Base-by-base conservation (phyloP, 2,888 invertebrate species). In the Tachina fera region DNA sequence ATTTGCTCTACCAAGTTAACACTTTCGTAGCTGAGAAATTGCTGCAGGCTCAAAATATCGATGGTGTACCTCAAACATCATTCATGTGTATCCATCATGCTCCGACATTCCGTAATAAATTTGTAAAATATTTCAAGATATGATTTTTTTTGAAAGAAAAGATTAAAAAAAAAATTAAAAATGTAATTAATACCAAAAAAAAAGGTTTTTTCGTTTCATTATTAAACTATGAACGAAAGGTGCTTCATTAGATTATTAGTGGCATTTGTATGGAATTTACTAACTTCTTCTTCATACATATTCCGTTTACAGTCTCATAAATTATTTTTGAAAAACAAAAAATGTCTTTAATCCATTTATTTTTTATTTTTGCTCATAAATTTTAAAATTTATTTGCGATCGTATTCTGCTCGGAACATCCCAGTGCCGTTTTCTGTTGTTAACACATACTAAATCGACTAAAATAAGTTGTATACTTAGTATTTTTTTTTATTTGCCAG, bases 1-100 rank as follows among this genome's bases (percentile, higher is more conserved):
- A 87, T 88, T 83, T 88, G 49, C 88, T 90, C 90, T 88, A 90
- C 91, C 91, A 90, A 92, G 92, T 92, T 92, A 92, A 92, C 92
- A 92, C 92, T 92, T 92, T 92, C 91, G 92, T 89, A 87, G 87
- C 87, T 83, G 84, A 89, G 89, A 89, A 89, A 88, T 88, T 88
- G 90, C 90, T 90, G 87, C 87, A 89, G 90, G 91, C 85, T 65
- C 47, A 41, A 14, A 81, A 76, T 87, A 87, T 85, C 77, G 81
- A 83, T 78, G 87, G 65, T 75, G 87, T 81, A 83, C 41, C 65
- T 13, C 70, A 47, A 56, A 74, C 76, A 84, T 60, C 56, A 77
- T 41, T 72, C 76, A 71, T 71, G 16, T 71, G 16, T 61, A 72
- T 79, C 49, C 72, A 72, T 63, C 70, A 77, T 49, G 41, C 4